phyloP scores from a whole-genome alignment of 2,113 vertebrate genomes.

The Lates calcarifer region DNA sequence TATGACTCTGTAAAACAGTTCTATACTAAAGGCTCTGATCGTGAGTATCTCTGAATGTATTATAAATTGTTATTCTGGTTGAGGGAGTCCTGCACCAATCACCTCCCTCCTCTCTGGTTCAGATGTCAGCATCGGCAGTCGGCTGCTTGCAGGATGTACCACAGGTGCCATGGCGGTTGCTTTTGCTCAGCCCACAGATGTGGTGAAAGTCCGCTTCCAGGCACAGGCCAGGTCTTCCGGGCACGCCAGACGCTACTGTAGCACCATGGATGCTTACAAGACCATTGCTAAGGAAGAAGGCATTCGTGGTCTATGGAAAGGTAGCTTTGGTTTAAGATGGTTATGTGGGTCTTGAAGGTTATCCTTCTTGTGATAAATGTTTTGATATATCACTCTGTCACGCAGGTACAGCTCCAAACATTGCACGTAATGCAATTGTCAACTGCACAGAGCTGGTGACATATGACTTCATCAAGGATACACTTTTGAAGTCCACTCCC shows the following conservation, averaged over 20 bases:
- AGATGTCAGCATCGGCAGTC: constrained; percentile 86
- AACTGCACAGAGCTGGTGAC: constrained; percentile 88
- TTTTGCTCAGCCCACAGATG: constrained; percentile 92
- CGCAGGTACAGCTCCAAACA: constrained; percentile 84
- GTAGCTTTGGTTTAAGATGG: constrained; percentile 59
- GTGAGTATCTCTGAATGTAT: constrained; percentile 76
- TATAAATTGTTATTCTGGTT: not conserved
- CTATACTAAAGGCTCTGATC: constrained; percentile 89
- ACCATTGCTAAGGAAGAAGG: constrained; percentile 91
- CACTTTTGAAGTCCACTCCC: constrained; percentile 75
- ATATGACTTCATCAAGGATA: constrained; percentile 87
- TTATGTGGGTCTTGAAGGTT: not conserved
- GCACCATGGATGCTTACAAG: constrained; percentile 90
- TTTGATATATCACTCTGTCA: not conserved
- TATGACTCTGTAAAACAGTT: constrained; percentile 89
- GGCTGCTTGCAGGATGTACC: constrained; percentile 89
- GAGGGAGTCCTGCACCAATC: not conserved
- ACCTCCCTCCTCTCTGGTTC: constrained; percentile 16
- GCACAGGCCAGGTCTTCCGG: constrained; percentile 80
- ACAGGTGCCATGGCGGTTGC: constrained; percentile 90
- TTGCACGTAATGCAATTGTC: constrained; percentile 85
- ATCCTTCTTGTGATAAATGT: not conserved
- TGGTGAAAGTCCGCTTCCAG: constrained; percentile 92
- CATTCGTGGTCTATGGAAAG: constrained; percentile 90
- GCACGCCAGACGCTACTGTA: constrained; percentile 82